Base-by-base conservation (phyloP, 2,797 vertebrate species). In the Nyctibius grandis region DNA sequence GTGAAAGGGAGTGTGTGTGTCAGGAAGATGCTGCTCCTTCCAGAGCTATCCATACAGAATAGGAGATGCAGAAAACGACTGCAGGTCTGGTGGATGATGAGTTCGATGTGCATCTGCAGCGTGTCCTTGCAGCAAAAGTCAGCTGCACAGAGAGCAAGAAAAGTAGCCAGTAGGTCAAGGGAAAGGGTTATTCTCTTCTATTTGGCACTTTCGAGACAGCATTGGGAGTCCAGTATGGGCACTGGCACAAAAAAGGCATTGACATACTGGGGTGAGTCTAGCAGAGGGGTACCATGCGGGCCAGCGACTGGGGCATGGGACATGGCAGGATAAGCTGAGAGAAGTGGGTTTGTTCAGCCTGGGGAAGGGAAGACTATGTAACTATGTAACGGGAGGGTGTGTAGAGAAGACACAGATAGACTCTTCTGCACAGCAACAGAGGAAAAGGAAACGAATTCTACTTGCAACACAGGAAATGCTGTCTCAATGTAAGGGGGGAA, bases 241-340 rank as follows among this genome's bases (percentile, higher is more conserved):
- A 63, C 5, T 21, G 33, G 36, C 36, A 74, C 56, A 75, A 64
- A 68, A 56, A 74, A 63, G 11, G 9, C 38, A 61, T 8, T 61
- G 53, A 48, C 13, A 12, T 18, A 18, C 42, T n/a, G 47, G 19
- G 5, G 11, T 74, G 51, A 54, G 40, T 44, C 28, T 70, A 28
- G 31, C 19, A 80, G 28, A 54, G 17, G 15, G 10, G 15, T 36
- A 36, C 13, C 8, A 6, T 16, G 44, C 15, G 17, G 13, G 6
- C 47, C 38, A 51, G 38, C 0, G 1, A 5, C 0, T 65, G 53
- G 22, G 31, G 12, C 31, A 67, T 7, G 48, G 59, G 48, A n/a
- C 21, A 4, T 9, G 29, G 16, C 48, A 68, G 25, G n/a, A 44
- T 8, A 31, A 20, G 6, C 61, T 80, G 26, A 59, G 19, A 75